Percentiles rank a stretch among this genome's conserved stretches.
Conservation (phyloP, 1,140 invertebrate genomes). For the Ips typographus region DNA sequence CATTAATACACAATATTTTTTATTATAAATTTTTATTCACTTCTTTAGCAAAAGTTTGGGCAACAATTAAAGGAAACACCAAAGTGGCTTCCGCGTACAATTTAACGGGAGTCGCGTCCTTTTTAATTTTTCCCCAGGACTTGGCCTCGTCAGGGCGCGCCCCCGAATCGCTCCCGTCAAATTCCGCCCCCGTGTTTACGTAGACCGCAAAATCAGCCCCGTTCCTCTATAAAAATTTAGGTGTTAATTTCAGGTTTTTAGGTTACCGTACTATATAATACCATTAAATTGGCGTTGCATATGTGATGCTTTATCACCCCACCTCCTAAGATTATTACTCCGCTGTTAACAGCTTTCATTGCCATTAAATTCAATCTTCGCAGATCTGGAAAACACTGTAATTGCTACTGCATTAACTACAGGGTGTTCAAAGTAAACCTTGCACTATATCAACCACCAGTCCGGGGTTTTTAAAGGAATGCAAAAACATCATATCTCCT, state of each 20-base stretch:
- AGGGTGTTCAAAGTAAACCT: constrained; percentile 55
- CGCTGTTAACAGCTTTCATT: constrained; percentile 88
- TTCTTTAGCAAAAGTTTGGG: constrained; percentile 86
- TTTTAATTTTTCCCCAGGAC: constrained; percentile 97
- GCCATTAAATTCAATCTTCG: constrained; percentile 90
- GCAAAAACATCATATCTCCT: constrained; percentile 99
- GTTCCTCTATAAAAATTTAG: constrained; percentile 69
- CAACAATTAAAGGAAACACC: constrained; percentile 92
- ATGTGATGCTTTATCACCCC: constrained; percentile 99
- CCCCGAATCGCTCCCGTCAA: constrained; percentile 98
- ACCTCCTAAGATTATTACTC: constrained; percentile 97
- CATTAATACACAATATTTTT: too few species aligned
- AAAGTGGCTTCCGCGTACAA: constrained; percentile 94
- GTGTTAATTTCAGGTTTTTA: not conserved
- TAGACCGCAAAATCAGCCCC: constrained; percentile 97
- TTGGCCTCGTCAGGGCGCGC: constrained; percentile 97
- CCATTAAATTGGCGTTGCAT: constrained; percentile 96
- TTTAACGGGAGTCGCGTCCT: constrained; percentile 90
- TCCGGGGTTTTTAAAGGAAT: constrained; percentile 91
- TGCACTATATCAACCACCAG: constrained; percentile 92
- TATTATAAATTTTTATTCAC: too few species aligned
- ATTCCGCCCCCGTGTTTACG: constrained; percentile 96
- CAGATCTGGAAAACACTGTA: constrained; percentile 66
- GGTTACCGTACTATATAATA: constrained; percentile 44
- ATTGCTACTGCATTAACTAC: not conserved